Conservation (phyloP, 2,888 invertebrate genomes). For the Amblyjoppa fuscipennis region DNA sequence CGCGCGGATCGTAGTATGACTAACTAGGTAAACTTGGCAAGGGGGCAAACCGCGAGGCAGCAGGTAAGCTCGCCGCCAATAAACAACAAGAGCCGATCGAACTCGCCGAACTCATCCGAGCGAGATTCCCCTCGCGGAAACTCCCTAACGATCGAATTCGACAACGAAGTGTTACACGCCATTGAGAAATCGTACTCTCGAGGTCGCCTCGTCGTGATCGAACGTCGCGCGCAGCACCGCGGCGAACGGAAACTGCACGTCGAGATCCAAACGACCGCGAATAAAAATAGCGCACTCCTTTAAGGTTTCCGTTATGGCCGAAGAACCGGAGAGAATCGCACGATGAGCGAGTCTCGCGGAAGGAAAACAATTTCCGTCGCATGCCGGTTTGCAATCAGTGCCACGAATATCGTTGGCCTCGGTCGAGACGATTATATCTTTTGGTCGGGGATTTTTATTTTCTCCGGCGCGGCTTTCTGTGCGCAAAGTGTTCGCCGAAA, state of each 20-base stretch:
- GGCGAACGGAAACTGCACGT: neutral
- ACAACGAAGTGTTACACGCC: neutral
- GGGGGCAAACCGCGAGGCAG: neutral
- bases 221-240: neutral
- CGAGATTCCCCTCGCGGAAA: neutral
- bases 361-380: constrained; percentile 48
- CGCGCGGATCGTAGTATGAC: neutral
- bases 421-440: neutral
- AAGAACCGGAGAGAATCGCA: neutral
- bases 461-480: neutral
- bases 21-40: neutral
- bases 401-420: constrained; percentile 46
- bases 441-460: neutral
- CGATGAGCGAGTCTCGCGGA: neutral
- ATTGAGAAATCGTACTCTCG: neutral
- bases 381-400: constrained; percentile 26
- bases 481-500: neutral
- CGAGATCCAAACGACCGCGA: neutral
- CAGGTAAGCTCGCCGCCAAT: neutral
- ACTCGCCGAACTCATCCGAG: neutral
- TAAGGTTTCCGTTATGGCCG: neutral
- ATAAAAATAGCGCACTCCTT: constrained; percentile 33
- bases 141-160: constrained; percentile 5
- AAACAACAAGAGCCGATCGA: neutral
- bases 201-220: neutral